These are phyloP conservation scores for Sigmodon hispidus DNA, from an alignment of 2,113 vertebrate species.

Conservation along the genomic window DNA sequence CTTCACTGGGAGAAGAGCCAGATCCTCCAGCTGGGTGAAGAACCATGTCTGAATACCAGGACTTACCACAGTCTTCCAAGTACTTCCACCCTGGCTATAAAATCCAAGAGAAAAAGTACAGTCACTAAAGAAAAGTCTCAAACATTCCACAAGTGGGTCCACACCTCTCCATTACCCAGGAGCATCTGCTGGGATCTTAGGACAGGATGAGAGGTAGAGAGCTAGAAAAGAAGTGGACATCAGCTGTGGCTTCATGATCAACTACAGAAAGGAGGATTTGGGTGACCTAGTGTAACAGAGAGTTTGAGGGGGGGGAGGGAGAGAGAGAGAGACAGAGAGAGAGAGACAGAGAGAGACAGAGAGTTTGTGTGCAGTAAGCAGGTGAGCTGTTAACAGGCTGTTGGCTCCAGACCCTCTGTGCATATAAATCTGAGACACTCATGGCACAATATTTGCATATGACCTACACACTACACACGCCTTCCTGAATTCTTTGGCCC, in stretches of 20 bases:
- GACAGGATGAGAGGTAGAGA: background rate
- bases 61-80: background rate
- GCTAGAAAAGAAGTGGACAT: background rate
- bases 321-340: background rate
- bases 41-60: background rate
- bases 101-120: background rate
- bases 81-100: background rate
- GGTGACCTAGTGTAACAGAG: background rate
- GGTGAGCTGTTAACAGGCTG: background rate
- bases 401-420: background rate
- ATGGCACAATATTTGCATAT: background rate
- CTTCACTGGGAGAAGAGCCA: background rate
- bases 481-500: background rate
- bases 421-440: background rate
- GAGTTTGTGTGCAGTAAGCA: background rate
- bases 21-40: background rate
- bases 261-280: background rate
- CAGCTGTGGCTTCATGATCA: background rate
- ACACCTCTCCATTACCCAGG: background rate
- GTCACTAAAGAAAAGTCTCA: background rate
- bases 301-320: no score
- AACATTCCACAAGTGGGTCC: background rate
- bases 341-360: background rate
- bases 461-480: background rate
- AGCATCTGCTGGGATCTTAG: background rate